These are phyloP conservation scores for Uromys caudimaculatus DNA, from an alignment of 2,797 vertebrate genomes.

Conservation along the genomic window DNA sequence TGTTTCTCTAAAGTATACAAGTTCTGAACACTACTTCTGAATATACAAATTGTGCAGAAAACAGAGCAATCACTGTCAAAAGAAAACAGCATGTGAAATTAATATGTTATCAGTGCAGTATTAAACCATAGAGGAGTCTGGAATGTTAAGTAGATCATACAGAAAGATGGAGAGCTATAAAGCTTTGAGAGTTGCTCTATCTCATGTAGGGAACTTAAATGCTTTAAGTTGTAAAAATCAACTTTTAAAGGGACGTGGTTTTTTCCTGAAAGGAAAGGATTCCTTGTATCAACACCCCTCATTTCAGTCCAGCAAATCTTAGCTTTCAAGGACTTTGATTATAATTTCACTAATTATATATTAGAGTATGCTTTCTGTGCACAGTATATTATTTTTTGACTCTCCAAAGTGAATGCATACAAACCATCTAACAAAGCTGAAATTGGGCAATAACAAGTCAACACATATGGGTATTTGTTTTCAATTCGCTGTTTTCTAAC, in stretches of 20 bases:
- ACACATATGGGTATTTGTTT: not conserved
- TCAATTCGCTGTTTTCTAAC: slow-evolving; percentile 21
- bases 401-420: not conserved
- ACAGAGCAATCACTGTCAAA: not conserved
- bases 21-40: slow-evolving; percentile 19
- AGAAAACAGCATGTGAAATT: slow-evolving; percentile 18
- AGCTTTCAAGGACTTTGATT: slow-evolving; percentile 30
- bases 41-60: not conserved
- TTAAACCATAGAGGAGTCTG: not conserved
- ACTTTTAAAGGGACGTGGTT: not conserved
- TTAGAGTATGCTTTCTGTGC: not conserved
- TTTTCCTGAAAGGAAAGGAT: slow-evolving; percentile 21
- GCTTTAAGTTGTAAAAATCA: not conserved
- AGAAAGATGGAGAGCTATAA: slow-evolving; percentile 6
- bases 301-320: not conserved
- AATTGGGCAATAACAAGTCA: slow-evolving; percentile 40
- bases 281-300: not conserved
- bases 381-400: slow-evolving; percentile 3
- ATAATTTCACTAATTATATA: slow-evolving; percentile 34
- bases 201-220: slow-evolving; percentile 21
- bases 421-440: slow-evolving; percentile 18
- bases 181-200: not conserved
- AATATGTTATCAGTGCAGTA: not conserved
- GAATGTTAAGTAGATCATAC: slow-evolving; percentile 33
- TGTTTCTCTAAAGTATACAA: not conserved